phyloP scores from a whole-genome alignment of 2,797 vertebrate species.

The Thripadectes ignobilis region DNA sequence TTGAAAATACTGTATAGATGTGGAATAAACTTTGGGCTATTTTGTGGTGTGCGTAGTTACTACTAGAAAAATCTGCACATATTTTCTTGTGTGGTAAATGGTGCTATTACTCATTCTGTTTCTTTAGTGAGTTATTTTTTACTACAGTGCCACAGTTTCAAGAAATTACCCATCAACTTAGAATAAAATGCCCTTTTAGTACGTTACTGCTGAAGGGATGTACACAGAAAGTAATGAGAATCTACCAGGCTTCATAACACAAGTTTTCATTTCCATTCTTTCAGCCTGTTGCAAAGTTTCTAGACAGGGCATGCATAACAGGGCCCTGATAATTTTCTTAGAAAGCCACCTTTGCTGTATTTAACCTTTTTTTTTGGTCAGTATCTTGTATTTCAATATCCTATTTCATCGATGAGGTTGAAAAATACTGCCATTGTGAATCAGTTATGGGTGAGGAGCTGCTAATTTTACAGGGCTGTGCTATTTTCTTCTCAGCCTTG shows the following conservation, averaged over 20 bases:
- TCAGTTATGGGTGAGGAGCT: conserved; percentile 49
- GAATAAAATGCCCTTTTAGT: conserved; percentile 34
- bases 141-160: conserved; percentile 8
- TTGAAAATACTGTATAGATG: background rate
- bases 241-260: background rate
- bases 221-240: conserved; percentile 7
- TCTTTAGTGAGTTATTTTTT: conserved; percentile 45
- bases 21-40: background rate
- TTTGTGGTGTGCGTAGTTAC: background rate
- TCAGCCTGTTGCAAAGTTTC: conserved; percentile 3
- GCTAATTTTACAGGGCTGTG: conserved; percentile 19
- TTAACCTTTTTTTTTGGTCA: background rate
- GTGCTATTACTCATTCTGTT: background rate
- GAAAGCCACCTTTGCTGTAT: conserved; percentile 12
- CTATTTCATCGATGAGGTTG: conserved; percentile 7
- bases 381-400: background rate
- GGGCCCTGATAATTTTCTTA: background rate
- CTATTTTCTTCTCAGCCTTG: conserved; percentile 21
- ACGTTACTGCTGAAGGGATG: background rate
- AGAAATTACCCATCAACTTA: conserved; percentile 9
- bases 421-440: conserved; percentile 19
- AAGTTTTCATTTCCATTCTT: conserved; percentile 3
- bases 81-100: background rate
- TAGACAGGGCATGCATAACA: background rate
- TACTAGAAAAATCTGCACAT: background rate